These are phyloP conservation scores for Carposina sasakii DNA, from an alignment of 1,140 invertebrate genomes.

Conservation along the genomic window DNA sequence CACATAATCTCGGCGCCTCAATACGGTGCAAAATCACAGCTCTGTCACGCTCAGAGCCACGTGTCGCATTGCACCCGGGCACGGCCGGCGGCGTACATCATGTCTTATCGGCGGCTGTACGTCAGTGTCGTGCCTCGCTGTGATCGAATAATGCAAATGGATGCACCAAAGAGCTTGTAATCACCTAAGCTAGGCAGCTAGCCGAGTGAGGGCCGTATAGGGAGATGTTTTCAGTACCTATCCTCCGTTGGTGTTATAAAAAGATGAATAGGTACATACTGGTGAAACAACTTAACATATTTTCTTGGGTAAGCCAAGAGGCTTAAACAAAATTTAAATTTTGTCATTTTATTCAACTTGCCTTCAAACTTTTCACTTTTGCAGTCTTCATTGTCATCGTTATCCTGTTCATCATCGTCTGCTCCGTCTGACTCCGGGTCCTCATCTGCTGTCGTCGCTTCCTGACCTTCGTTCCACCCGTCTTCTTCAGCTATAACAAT, in stretches of 20 bases:
- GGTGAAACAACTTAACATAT: too few relatives aligned
- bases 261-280: too few relatives aligned
- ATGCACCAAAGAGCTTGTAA: too few relatives aligned
- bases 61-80: slow-evolving; percentile 20
- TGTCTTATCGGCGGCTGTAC: slow-evolving; percentile 49
- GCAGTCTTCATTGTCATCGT: slow-evolving; percentile 21
- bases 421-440: slow-evolving; percentile 18
- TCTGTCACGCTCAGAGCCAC: slow-evolving; percentile 42
- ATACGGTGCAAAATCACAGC: too few relatives aligned
- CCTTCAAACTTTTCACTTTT: slow-evolving; percentile 13
- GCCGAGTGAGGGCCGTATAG: too few relatives aligned
- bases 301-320: too few relatives aligned
- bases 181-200: too few relatives aligned
- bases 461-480: slow-evolving; percentile 45
- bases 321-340: too few relatives aligned
- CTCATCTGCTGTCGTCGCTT: slow-evolving; percentile 16
- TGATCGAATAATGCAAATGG: slow-evolving; percentile 45
- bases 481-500: slow-evolving; percentile 58
- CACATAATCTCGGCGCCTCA: too few relatives aligned
- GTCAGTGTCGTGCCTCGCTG: slow-evolving; percentile 42
- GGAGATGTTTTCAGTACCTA: too few relatives aligned
- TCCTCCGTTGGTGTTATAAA: too few relatives aligned
- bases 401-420: slow-evolving; percentile 19
- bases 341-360: too few relatives aligned
- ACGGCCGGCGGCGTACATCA: slow-evolving; percentile 44